Evolutionary conservation across 1,140 invertebrate species (phyloP), one percentile per base, ranked within the genome.

Genomic region (Calliopsis andreniformis): DNA sequence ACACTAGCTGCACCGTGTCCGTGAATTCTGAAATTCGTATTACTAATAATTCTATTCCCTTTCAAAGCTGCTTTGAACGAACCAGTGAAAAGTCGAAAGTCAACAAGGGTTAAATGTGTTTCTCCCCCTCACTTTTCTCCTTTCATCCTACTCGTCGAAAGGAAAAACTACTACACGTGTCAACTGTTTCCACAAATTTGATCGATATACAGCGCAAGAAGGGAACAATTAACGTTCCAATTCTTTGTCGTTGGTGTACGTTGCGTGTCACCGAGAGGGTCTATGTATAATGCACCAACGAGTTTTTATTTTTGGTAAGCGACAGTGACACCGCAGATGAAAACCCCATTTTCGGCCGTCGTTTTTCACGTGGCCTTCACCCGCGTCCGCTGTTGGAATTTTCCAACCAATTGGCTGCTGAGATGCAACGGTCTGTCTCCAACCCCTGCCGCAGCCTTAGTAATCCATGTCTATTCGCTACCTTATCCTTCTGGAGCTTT

Each of bases 221-320:
- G 16, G 47, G 20, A 30, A 30, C 2, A 18, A n/a, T n/a, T 5
- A 8, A 58, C 18, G 45, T n/a, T 39, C 18, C 23, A 35, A 62
- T 18, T 51, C 18, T 72, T 42, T 16, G 5, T 16, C 20, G 10
- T 69, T n/a, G 14, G 28, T 69, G 56, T 32, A 45, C 67, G 43
- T 30, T 56, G 51, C 51, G 10, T 23, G 39, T 20, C 23, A 45
- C 25, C 39, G 20, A 56, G 20, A 56, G 12, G 10, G 51, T 2
- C 23, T n/a, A 8, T 10, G 10, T 51, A 51, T 45, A 28, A 49
- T 51, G 49, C 7, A 47, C 14, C 20, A n/a, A 16, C 16, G 14
- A 49, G 43, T 7, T 62, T 66, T 43, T 56, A 66, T 73, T 66
- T 66, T 73, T 39, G 49, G 39, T n/a, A 23, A 53, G 23, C 28